Evolutionary conservation across 2,797 vertebrate species (phyloP).

Genomic region (Chloroceryle inda): DNA sequence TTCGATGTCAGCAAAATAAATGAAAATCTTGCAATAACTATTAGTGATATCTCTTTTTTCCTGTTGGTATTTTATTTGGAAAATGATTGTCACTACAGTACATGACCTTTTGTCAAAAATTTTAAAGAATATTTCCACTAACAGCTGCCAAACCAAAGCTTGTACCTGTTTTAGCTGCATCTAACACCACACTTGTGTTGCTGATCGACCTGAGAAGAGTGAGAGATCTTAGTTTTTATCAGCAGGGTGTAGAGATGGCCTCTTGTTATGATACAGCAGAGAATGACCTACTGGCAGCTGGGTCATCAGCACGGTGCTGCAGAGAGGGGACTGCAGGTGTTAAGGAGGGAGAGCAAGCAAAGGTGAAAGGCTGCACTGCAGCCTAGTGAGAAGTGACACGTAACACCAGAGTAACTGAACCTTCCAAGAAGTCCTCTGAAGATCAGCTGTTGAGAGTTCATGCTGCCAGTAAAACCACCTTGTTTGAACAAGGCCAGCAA

Average conservation of each 20-base stretch:
- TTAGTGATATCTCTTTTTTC: not conserved
- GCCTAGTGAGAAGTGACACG: not conserved
- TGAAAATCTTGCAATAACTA: not conserved
- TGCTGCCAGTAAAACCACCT: not conserved
- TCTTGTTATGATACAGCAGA: not conserved
- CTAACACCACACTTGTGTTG: slow-evolving; percentile 6
- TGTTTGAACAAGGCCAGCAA: not conserved
- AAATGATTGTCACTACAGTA: slow-evolving; percentile 13
- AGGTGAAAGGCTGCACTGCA: not conserved
- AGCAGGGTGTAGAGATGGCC: not conserved
- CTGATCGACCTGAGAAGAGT: not conserved
- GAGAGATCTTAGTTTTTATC: not conserved
- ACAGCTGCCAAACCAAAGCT: slow-evolving; percentile 1
- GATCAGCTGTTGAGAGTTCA: not conserved
- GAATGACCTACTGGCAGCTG: not conserved
- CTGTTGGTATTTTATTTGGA: slow-evolving; percentile 18
- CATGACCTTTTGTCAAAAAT: not conserved
- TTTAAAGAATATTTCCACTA: not conserved
- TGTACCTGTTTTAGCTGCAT: not conserved
- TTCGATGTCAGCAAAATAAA: not conserved
- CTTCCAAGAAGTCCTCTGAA: not conserved
- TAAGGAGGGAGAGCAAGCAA: not conserved
- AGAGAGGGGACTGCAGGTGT: not conserved
- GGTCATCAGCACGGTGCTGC: not conserved
- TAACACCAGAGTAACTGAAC: not conserved